phyloP scores from a whole-genome alignment of 2,113 vertebrate species.

The Planiliza haematocheilus region DNA sequence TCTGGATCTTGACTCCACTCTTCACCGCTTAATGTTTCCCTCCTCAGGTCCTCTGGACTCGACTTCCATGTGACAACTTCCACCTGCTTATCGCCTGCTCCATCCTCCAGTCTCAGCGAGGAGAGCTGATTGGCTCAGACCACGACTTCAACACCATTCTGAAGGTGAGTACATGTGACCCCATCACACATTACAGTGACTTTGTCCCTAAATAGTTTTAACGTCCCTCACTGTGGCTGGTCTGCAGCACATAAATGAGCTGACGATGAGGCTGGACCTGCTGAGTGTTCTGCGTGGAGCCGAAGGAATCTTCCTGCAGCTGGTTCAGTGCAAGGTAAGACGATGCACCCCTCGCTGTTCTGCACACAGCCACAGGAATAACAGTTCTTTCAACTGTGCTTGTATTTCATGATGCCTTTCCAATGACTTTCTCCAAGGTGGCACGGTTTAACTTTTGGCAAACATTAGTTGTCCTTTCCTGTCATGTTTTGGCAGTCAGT shows the following conservation, averaged over 20 bases:
- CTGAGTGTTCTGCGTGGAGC: constrained; percentile 83
- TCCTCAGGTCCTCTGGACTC: constrained; percentile 89
- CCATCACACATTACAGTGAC: fast-evolving
- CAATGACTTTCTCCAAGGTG: too few relatives aligned
- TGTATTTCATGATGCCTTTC: too few relatives aligned
- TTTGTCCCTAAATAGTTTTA: background rate
- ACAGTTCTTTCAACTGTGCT: too few relatives aligned
- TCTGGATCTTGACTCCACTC: background rate
- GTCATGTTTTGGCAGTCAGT: too few relatives aligned
- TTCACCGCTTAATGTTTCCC: background rate
- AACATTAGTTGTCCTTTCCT: too few relatives aligned
- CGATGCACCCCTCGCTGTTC: fast-evolving
- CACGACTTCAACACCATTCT: constrained; percentile 94
- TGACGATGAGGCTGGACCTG: constrained; percentile 93
- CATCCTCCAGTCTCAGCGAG: constrained; percentile 89
- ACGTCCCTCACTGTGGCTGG: background rate
- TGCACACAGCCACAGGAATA: background rate
- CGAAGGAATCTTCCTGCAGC: constrained; percentile 89
- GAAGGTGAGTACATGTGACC: constrained; percentile 80
- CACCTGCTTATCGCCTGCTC: constrained; percentile 91
- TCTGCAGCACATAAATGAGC: constrained; percentile 91
- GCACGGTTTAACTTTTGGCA: too few relatives aligned
- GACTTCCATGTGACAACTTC: constrained; percentile 89
- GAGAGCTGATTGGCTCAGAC: constrained; percentile 89
- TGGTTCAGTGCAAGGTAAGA: constrained; percentile 81